These are phyloP conservation scores for Pheosia gnoma DNA, from an alignment of 2,888 invertebrate genomes.

Conservation along the genomic window DNA sequence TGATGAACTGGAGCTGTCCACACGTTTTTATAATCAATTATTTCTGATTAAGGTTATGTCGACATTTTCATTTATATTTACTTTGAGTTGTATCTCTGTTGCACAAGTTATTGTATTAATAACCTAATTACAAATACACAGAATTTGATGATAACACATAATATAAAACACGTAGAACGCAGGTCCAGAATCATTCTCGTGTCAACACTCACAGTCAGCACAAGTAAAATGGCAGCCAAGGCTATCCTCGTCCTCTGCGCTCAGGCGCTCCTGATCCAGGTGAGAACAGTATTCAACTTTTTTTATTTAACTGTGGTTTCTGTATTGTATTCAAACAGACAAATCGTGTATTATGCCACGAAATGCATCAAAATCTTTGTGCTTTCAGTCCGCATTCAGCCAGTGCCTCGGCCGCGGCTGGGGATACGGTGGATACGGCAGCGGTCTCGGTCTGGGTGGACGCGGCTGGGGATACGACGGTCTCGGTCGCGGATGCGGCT, in stretches of 20 bases:
- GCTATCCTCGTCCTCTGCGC: constrained; percentile 1
- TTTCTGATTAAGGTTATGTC: too few relatives aligned
- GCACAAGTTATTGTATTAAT: too few relatives aligned
- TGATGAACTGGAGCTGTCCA: neutral
- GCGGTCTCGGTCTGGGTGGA: too few relatives aligned
- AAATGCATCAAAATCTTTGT: neutral
- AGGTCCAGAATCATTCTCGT: neutral
- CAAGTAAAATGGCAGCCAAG: neutral
- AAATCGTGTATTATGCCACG: too few relatives aligned
- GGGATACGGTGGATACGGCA: too few relatives aligned
- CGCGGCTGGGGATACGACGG: neutral
- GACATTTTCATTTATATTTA: too few relatives aligned
- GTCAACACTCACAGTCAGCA: neutral
- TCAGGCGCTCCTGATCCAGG: constrained; percentile 1
- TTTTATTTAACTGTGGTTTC: too few relatives aligned
- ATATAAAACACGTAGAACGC: neutral
- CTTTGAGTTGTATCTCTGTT: too few relatives aligned
- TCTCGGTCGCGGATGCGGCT: constrained; percentile 1
- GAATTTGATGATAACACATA: neutral
- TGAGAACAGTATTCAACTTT: neutral
- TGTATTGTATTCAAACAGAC: too few relatives aligned
- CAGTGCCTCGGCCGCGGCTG: constrained; percentile 9
- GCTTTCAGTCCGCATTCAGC: constrained; percentile 12
- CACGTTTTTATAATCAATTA: neutral
- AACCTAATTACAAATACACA: neutral